A percentile compares a stretch with the other conserved stretches of the same genome.
These are phyloP conservation scores for Luperina testacea DNA, from an alignment of 2,888 invertebrate species.

Conservation along the genomic window DNA sequence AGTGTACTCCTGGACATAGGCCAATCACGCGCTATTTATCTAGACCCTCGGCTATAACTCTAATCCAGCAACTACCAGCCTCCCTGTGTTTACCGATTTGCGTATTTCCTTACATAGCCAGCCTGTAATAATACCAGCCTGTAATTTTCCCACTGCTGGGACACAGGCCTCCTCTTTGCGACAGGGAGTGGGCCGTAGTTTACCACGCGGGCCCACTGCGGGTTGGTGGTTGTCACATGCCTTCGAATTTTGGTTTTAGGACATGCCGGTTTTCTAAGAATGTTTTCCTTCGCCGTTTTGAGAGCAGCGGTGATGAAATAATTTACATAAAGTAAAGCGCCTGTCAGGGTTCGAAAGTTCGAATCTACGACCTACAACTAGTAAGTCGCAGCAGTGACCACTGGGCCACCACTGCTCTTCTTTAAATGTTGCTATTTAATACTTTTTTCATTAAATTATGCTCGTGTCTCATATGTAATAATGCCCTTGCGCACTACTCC, in stretches of 20 bases:
- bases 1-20: conserved; percentile 12
- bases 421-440: not conserved
- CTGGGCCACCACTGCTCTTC: not conserved
- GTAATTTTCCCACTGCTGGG: too few relatives aligned
- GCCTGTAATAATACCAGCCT: too few relatives aligned
- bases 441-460: not conserved
- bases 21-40: conserved; percentile 8
- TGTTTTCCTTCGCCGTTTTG: too few relatives aligned
- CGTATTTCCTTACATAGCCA: not conserved
- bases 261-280: too few relatives aligned
- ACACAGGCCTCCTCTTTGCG: too few relatives aligned
- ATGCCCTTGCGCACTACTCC: conserved; percentile 28
- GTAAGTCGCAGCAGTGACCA: not conserved
- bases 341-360: not conserved
- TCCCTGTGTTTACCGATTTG: not conserved
- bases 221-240: not conserved
- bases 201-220: not conserved
- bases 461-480: not conserved
- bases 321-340: not conserved
- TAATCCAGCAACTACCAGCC: not conserved
- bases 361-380: not conserved
- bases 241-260: too few relatives aligned
- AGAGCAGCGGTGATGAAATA: not conserved
- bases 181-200: too few relatives aligned
- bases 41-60: not conserved